Conservation (phyloP, 2,113 vertebrate genomes). For the Porphyrio hochstetteri region DNA sequence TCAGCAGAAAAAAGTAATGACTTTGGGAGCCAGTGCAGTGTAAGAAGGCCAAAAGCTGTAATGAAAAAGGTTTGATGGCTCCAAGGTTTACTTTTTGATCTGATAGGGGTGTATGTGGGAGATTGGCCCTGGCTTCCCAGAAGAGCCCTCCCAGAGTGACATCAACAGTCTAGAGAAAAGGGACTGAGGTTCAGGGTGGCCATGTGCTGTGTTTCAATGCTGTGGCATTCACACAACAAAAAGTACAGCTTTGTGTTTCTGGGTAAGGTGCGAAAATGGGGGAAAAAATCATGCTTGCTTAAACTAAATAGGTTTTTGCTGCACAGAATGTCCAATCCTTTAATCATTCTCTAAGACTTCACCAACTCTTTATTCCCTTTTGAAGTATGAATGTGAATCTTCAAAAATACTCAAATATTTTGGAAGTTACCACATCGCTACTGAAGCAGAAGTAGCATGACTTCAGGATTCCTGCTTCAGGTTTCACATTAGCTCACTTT, state of each 20-base stretch:
- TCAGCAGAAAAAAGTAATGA: not conserved
- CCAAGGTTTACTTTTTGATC: not conserved
- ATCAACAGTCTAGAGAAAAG: not conserved
- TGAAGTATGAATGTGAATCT: not conserved
- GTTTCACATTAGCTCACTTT: not conserved
- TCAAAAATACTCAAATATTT: not conserved
- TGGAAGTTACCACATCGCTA: not conserved
- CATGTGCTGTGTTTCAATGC: rapidly evolving
- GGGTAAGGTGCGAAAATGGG: not conserved
- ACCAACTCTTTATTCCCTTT: not conserved
- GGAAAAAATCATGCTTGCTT: not conserved
- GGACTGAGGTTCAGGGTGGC: not conserved
- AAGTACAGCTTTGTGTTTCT: not conserved
- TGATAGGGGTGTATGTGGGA: not conserved
- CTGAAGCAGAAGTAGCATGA: not conserved
- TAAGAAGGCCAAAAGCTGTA: constrained; percentile 20
- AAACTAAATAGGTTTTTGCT: not conserved
- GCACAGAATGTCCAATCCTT: not conserved
- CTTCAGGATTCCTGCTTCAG: not conserved
- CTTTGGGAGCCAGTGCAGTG: not conserved
- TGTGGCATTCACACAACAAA: not conserved
- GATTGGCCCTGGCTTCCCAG: not conserved
- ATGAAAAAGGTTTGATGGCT: constrained; percentile 32
- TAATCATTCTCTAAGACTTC: not conserved
- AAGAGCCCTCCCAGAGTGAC: not conserved